Base-by-base conservation (phyloP, 2,113 vertebrate species). In the Thunnus maccoyii region DNA sequence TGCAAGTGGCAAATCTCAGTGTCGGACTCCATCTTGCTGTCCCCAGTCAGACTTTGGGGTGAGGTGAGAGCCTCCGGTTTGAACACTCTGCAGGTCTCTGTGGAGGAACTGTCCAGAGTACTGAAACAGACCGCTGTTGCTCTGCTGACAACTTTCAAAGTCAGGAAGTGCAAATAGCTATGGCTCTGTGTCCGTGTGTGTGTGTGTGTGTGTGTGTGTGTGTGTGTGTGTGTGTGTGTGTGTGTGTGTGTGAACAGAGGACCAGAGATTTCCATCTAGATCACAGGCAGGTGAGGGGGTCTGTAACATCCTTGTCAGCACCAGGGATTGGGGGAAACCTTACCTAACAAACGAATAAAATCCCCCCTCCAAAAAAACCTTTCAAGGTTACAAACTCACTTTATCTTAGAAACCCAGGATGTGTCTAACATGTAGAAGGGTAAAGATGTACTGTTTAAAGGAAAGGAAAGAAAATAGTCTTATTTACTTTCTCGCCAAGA, bases 181-280 rank as follows among this genome's bases (percentile, higher is more conserved):
- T 41, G 78, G 68, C 72, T 76, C 5, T 46, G 41, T 80, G 14
- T 68, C 36, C 8, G 1, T 10, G 36, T 41, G 32, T 36, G 32
- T 36, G 3, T 36, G 32, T 36, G 5, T 7, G 50, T 58, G 70
- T 85, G 66, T 63, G 3, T 36, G 32, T 36, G 5, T 7, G 50
- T 58, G 70, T 85, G 66, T 63, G 54, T 80, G 68, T 78, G 58
- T 66, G 20, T 68, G 41, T 62, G 54, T 67, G 41, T 65, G 67
- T 65, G 56, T 41, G 54, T 76, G 62, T 82, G 86, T 81, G 84
- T 75, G 83, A 92, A 87, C 82, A 89, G 76, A 62, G 54, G 85
- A 93, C 88, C 74, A 89, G 87, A 86, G 48, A 91, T 90, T 88
- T 91, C 91, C 89, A 92, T 93, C 87, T 89, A 79, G 75, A 86